Conservation (phyloP, 2,797 vertebrate genomes). For the Tangara arthus region DNA sequence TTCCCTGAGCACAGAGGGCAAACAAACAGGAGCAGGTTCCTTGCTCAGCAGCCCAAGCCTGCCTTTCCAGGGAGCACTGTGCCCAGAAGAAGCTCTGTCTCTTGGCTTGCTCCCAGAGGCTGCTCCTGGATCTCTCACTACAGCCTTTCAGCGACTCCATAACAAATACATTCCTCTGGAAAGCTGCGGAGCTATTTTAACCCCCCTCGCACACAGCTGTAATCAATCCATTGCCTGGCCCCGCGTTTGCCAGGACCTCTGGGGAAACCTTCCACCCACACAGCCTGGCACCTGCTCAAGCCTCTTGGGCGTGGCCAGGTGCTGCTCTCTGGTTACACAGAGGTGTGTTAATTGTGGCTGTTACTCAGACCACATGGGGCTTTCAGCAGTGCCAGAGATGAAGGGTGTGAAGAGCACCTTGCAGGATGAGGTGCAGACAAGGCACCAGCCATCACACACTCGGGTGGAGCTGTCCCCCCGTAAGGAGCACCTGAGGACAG, state of each 20-base stretch:
- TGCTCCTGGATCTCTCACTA: background rate
- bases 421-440: background rate
- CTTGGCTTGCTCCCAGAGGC: background rate
- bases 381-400: background rate
- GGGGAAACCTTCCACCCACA: constrained; percentile 46
- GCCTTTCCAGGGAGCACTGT: background rate
- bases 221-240: background rate
- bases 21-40: constrained; percentile 34
- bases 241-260: background rate
- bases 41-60: background rate
- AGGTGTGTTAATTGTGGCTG: background rate
- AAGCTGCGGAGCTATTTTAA: constrained; percentile 47
- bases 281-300: background rate
- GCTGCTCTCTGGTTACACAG: background rate
- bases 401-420: background rate
- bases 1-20: constrained; percentile 24
- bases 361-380: background rate
- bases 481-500: background rate
- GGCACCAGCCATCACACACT: accelerated
- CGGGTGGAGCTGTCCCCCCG: background rate
- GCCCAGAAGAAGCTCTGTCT: constrained; percentile 4
- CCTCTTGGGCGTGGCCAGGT: background rate
- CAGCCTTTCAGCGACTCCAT: constrained; percentile 21
- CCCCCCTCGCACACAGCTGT: background rate
- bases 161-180: constrained; percentile 52